Evolutionary conservation across 2,113 vertebrate species (phyloP).

Genomic region (Budorcas taxicolor): DNA sequence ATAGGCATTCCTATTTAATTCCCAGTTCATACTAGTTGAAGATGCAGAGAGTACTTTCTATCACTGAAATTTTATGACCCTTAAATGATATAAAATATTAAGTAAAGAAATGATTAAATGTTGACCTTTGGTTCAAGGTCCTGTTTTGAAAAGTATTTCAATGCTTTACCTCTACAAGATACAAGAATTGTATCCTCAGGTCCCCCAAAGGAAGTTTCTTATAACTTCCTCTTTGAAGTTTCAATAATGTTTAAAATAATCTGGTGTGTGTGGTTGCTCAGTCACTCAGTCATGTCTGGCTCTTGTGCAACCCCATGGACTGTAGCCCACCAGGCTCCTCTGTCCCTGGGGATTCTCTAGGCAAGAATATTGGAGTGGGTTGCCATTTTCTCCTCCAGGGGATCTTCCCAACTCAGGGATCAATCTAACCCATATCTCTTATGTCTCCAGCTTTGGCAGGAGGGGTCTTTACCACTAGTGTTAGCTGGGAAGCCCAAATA

Average conservation of each 20-base stretch:
- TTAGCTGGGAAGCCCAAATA: background rate
- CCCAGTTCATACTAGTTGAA: background rate
- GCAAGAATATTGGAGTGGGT: background rate
- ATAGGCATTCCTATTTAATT: background rate
- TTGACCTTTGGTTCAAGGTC: background rate
- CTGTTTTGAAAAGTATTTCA: background rate
- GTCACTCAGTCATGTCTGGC: background rate
- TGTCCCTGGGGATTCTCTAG: background rate
- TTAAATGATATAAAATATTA: background rate
- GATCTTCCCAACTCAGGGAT: background rate
- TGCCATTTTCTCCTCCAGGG: background rate
- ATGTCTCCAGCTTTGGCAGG: background rate
- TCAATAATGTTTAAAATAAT: background rate
- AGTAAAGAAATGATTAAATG: background rate
- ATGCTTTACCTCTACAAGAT: background rate
- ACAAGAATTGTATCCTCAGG: background rate
- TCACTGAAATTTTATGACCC: background rate
- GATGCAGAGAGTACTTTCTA: background rate
- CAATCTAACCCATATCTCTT: rapidly evolving
- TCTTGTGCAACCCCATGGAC: background rate
- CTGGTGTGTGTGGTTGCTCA: background rate
- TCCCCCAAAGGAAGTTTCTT: background rate
- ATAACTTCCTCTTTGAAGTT: background rate
- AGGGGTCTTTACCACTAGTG: background rate
- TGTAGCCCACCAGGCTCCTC: background rate